Conservation (phyloP, 1,140 invertebrate species). For the Drosophila neocordata region DNA sequence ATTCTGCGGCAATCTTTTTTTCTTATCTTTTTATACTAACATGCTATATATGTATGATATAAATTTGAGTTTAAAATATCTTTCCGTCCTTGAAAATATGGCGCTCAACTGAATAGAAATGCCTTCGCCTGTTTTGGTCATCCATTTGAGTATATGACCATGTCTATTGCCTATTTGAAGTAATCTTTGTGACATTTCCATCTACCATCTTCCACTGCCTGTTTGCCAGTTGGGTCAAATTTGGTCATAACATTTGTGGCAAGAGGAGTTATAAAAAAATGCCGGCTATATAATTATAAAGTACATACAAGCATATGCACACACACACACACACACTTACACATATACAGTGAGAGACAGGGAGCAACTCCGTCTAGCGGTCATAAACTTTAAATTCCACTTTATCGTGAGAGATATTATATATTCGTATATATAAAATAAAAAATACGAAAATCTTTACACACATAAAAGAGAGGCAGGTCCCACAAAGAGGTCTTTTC, state of each 20-base stretch:
- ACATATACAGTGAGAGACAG: conserved; percentile 2
- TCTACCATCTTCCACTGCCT: not conserved
- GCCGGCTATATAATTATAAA: conserved; percentile 67
- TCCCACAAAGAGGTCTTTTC: conserved; percentile 53
- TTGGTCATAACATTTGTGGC: conserved; percentile 38
- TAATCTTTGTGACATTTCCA: conserved; percentile 29
- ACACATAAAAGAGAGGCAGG: conserved; percentile 61
- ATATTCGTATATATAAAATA: conserved; percentile 44
- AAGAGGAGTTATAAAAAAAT: conserved; percentile 52
- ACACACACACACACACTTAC: conserved; percentile 13
- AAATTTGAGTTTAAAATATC: too few species aligned
- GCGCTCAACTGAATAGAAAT: not conserved
- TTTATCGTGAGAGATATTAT: conserved; percentile 71
- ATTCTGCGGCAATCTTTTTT: too few species aligned
- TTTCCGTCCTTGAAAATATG: not conserved
- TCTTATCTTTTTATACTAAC: too few species aligned
- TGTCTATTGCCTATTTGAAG: conserved; percentile 49
- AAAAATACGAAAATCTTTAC: conserved; percentile 54
- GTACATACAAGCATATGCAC: conserved; percentile 27
- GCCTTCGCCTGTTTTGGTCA: not conserved
- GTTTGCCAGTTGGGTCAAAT: conserved; percentile 32
- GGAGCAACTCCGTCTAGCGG: conserved; percentile 56
- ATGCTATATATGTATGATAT: too few species aligned
- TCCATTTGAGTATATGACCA: conserved; percentile 26
- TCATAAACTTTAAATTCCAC: conserved; percentile 73